phyloP scores from a whole-genome alignment of 1,140 invertebrate species.

The Caenorhabditis brenneri region DNA sequence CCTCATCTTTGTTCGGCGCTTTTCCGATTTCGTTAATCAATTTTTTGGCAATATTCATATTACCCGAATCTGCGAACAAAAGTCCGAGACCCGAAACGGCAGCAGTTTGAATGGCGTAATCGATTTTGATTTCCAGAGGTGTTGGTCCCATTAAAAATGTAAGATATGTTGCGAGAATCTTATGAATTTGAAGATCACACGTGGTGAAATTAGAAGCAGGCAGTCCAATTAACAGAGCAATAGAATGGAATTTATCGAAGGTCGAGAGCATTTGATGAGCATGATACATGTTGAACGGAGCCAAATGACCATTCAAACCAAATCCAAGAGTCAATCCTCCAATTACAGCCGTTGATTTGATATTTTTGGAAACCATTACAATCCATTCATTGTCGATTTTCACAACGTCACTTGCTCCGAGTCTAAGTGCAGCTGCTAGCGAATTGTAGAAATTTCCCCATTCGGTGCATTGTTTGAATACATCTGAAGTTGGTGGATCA shows the following conservation, averaged over 20 bases:
- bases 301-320: conserved; percentile 33
- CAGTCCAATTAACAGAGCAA: conserved; percentile 30
- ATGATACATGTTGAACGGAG: conserved; percentile 40
- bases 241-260: conserved; percentile 43
- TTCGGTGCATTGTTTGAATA: background rate
- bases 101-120: conserved; percentile 43
- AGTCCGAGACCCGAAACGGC: conserved; percentile 46
- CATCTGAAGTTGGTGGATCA: conserved; percentile 6
- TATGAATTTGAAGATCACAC: conserved; percentile 24
- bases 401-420: background rate
- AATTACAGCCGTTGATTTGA: conserved; percentile 10
- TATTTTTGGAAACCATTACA: conserved; percentile 6
- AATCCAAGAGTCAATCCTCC: conserved; percentile 37
- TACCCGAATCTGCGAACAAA: conserved; percentile 42
- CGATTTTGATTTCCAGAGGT: background rate
- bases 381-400: conserved; percentile 44
- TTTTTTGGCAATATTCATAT: conserved; percentile 33
- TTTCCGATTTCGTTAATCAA: conserved; percentile 49
- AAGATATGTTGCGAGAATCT: conserved; percentile 18
- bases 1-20: background rate
- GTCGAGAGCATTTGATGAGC: conserved; percentile 36
- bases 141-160: conserved; percentile 11
- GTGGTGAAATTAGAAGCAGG: conserved; percentile 6
- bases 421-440: background rate
- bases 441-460: conserved; percentile 53